Conservation (phyloP, 2,113 vertebrate genomes). For the Blennius ocellaris region DNA sequence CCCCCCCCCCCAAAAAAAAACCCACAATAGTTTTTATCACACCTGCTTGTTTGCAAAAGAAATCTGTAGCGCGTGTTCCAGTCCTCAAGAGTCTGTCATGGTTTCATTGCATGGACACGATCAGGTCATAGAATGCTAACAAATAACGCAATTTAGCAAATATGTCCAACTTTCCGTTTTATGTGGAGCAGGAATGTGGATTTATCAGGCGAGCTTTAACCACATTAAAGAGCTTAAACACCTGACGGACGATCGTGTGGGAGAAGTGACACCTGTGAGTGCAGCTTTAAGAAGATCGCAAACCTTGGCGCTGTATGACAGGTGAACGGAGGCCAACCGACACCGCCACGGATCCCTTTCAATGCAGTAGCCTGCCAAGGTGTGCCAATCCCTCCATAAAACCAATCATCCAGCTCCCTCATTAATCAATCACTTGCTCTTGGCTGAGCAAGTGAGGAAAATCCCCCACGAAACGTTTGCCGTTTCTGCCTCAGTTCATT, state of each 20-base stretch:
- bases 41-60: too few species aligned
- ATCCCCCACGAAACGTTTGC: slow-evolving; percentile 4
- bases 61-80: too few species aligned
- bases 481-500: not conserved
- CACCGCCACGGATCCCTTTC: slow-evolving; percentile 34
- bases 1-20: not conserved
- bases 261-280: too few species aligned
- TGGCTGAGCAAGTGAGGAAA: slow-evolving; percentile 16
- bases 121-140: too few species aligned
- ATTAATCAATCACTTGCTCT: slow-evolving; percentile 60
- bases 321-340: not conserved
- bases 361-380: slow-evolving; percentile 41
- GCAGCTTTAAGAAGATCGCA: slow-evolving; percentile 62
- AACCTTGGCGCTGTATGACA: slow-evolving; percentile 15
- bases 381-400: slow-evolving; percentile 44
- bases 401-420: slow-evolving; percentile 31
- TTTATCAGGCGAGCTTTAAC: slow-evolving; percentile 18
- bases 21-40: too few species aligned
- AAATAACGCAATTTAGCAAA: too few species aligned
- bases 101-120: too few species aligned
- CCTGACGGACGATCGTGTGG: slow-evolving; percentile 13
- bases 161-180: not conserved
- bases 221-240: slow-evolving; percentile 18
- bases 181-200: not conserved
- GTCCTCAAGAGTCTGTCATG: too few species aligned